These are phyloP conservation scores for Hymenochirus boettgeri DNA, from an alignment of 2,113 vertebrate species.

Conservation along the genomic window DNA sequence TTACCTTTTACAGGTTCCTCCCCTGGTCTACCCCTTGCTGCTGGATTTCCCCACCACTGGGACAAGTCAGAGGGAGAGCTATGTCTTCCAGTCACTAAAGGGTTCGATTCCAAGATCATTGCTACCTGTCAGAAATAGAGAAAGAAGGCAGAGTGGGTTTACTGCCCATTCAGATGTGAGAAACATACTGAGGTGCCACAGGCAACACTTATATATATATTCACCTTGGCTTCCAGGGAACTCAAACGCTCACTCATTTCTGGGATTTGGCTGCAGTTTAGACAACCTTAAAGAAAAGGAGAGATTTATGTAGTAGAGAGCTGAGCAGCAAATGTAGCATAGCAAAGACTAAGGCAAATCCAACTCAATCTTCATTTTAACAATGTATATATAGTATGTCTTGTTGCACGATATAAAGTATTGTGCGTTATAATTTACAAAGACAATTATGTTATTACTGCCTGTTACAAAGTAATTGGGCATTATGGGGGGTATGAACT, in stretches of 20 bases:
- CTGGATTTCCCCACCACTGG: slow-evolving; percentile 65
- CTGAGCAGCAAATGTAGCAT: no score
- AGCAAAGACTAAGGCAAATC: no score
- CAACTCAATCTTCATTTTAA: no score
- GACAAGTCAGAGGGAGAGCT: slow-evolving; percentile 43
- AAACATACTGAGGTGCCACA: background rate
- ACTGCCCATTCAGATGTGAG: no score
- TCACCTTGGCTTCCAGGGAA: slow-evolving; percentile 80
- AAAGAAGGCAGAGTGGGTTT: background rate
- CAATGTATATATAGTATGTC: no score
- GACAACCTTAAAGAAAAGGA: slow-evolving; percentile 65
- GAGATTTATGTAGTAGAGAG: accelerated
- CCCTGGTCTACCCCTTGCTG: slow-evolving; percentile 70
- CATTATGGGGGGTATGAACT: no score
- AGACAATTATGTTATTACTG: no score
- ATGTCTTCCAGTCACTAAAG: slow-evolving; percentile 40
- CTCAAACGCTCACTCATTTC: slow-evolving; percentile 72
- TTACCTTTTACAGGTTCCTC: slow-evolving; percentile 67
- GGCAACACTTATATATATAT: background rate
- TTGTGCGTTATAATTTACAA: no score
- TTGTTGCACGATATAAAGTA: no score
- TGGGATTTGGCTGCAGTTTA: slow-evolving; percentile 83
- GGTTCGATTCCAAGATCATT: slow-evolving; percentile 52
- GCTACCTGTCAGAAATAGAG: slow-evolving; percentile 68
- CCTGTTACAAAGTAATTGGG: no score